Evolutionary conservation across 2,113 vertebrate genomes (phyloP).

Genomic region (Campylomormyrus numenius): DNA sequence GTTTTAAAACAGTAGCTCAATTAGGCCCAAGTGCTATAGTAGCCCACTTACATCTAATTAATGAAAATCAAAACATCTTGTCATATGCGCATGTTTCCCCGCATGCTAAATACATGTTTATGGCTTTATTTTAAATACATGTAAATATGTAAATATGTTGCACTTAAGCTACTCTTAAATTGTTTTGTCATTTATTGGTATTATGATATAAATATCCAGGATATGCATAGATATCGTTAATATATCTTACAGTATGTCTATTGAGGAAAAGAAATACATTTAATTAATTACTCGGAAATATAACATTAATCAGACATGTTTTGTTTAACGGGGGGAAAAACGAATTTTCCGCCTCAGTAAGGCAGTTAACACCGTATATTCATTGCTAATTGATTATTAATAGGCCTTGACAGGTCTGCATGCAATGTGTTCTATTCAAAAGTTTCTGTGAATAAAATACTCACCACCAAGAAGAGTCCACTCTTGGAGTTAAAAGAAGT

Average conservation of each 20-base stretch:
- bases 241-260: not conserved
- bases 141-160: not conserved
- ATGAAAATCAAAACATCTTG: not conserved
- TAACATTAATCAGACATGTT: not conserved
- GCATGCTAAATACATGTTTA: not conserved
- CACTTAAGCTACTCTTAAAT: not conserved
- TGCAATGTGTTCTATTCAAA: not conserved
- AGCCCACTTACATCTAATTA: not conserved
- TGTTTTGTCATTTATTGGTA: not conserved
- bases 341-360: not conserved
- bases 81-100: not conserved
- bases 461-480: slow-evolving; percentile 92
- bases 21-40: not conserved
- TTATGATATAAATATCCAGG: not conserved
- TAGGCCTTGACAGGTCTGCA: not conserved
- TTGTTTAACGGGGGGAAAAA: not conserved
- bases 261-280: not conserved
- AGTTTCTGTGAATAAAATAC: slow-evolving; percentile 30
- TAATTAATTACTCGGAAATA: not conserved
- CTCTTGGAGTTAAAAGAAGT: slow-evolving; percentile 78
- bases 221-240: not conserved
- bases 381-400: not conserved
- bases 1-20: not conserved
- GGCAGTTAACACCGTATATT: not conserved
- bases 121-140: not conserved